Base-by-base conservation (phyloP, 2,113 vertebrate genomes). In the Camelus dromedarius region DNA sequence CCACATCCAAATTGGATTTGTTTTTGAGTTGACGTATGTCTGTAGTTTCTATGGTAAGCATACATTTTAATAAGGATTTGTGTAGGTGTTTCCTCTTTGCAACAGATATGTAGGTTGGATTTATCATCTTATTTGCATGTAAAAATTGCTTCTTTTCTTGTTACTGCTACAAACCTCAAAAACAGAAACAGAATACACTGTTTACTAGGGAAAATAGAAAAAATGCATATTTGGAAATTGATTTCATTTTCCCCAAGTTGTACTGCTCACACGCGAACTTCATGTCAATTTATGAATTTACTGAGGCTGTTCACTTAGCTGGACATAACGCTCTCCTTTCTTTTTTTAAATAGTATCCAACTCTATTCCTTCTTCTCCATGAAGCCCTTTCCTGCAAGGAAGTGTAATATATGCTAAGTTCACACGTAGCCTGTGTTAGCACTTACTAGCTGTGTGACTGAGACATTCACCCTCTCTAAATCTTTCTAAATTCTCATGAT, bases 11-110 rank as follows among this genome's bases (percentile, higher is more conserved):
- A 96, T 67, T 91, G 46, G 13, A 62, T 95, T 95, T 96, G 91
- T 95, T 97, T 96, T 81, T 94, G 32, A 72, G 24, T 93, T 96
- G 46, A 92, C 28, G 84, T 92, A 30, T 54, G 12, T 85, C n/a
- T 86, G 56, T 83, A 64, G 30, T 70, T 89, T 93, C 67, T 38
- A 35, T 70, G 11, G 11, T 46, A 97, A 82, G 18, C 89, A 70
- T 91, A 85, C 56, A 80, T 91, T 97, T 97, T 92, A 91, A 93
- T 80, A 88, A 91, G 46, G 18, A 42, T 89, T 75, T 72, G 2
- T 79, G 38, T 77, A 93, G 50, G 66, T 94, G 7, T 86, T 70
- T 95, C 35, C 12, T 93, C 13, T 90, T 79, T 85, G 50, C 20
- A 35, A 24, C 12, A 66, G 32, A 83, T 83, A 64, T 50, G 76